phyloP scores from a whole-genome alignment of 2,797 vertebrate genomes.

The Petrocephalus sullivani region DNA sequence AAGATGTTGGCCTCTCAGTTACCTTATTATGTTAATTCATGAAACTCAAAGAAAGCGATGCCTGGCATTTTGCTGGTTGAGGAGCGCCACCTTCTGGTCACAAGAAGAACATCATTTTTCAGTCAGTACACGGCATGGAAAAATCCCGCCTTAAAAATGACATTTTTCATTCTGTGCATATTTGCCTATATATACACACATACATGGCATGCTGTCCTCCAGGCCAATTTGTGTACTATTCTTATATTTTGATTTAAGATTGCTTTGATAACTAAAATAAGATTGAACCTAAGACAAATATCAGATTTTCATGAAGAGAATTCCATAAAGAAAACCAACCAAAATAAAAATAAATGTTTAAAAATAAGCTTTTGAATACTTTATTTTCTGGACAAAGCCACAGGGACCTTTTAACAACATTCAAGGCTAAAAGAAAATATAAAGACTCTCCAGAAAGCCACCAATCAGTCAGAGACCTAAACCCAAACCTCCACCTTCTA shows the following conservation, averaged over 20 bases:
- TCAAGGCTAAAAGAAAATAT: background rate
- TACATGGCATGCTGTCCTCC: background rate
- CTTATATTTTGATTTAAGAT: background rate
- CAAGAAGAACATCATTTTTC: background rate
- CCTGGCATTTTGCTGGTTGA: slow-evolving; percentile 40
- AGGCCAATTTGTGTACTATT: background rate
- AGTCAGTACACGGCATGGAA: background rate
- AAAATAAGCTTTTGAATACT: background rate
- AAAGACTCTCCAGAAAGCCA: background rate
- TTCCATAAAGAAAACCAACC: background rate
- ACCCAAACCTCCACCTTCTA: background rate
- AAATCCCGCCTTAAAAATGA: background rate
- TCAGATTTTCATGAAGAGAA: background rate
- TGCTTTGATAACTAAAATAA: background rate
- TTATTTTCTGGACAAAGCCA: background rate
- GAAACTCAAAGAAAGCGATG: slow-evolving; percentile 19
- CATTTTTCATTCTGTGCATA: background rate
- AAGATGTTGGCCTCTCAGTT: background rate
- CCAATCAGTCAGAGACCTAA: background rate
- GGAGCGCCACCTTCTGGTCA: slow-evolving; percentile 59
- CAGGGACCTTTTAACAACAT: background rate
- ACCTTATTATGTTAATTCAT: background rate
- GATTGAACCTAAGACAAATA: background rate
- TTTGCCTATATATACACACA: background rate
- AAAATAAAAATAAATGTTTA: background rate